phyloP scores from a whole-genome alignment of 2,797 vertebrate species.

The Scolopax bukidnonensis region DNA sequence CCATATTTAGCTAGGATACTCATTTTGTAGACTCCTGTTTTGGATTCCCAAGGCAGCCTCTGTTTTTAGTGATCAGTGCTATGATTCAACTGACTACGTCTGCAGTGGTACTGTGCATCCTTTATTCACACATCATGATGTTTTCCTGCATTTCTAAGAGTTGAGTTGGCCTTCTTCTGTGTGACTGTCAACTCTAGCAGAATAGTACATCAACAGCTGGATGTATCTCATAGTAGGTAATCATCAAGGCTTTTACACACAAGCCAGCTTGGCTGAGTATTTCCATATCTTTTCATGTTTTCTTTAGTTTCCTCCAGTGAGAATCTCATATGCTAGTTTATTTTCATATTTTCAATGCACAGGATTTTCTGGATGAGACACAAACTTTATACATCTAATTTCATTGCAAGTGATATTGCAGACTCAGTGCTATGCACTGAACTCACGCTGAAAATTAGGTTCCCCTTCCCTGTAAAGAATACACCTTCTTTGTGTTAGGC shows the following conservation, averaged over 20 bases:
- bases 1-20: neutral
- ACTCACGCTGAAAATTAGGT: neutral
- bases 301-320: conserved; percentile 8
- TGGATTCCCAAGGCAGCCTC: neutral
- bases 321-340: neutral
- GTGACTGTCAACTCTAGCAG: neutral
- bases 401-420: neutral
- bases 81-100: neutral
- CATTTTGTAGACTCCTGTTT: neutral
- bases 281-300: conserved; percentile 39
- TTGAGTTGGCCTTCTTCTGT: neutral
- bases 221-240: conserved; percentile 7
- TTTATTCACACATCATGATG: neutral
- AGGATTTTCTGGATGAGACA: conserved; percentile 2
- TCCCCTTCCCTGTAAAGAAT: neutral
- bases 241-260: neutral
- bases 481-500: neutral
- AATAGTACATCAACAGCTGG: neutral
- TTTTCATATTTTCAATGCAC: conserved; percentile 37
- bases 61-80: neutral
- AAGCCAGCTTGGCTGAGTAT: neutral
- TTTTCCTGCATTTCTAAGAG: neutral
- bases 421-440: neutral
- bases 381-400: neutral
- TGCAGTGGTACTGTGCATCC: neutral